A percentile compares a stretch with the other conserved stretches of the same genome.
Evolutionary conservation across 2,888 invertebrate genomes (phyloP).

Genomic region (Drosophila kokeensis): DNA sequence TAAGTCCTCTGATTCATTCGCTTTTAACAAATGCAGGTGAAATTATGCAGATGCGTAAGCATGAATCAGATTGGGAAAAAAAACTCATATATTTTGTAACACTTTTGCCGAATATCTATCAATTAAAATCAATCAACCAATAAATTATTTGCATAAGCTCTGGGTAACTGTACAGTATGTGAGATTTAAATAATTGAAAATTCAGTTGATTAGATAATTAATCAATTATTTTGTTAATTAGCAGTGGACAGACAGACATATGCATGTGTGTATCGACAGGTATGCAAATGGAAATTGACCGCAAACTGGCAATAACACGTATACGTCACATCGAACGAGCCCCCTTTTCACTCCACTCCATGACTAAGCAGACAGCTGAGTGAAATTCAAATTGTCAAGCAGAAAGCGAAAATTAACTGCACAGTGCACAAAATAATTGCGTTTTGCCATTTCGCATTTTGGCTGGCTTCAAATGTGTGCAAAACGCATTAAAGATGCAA

Average conservation of each 20-base stretch:
- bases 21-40: no score
- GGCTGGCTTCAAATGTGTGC: conserved; percentile 53
- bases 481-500: conserved; percentile 68
- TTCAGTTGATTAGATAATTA: conserved; percentile 57
- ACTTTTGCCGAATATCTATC: background rate
- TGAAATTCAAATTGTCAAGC: conserved; percentile 68
- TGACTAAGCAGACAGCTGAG: conserved; percentile 30
- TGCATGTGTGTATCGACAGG: background rate
- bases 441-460: conserved; percentile 26
- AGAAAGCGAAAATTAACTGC: conserved; percentile 47
- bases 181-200: conserved; percentile 24
- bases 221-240: conserved; percentile 61
- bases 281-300: conserved; percentile 36
- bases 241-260: conserved; percentile 11
- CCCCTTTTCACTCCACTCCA: background rate
- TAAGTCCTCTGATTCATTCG: conserved; percentile 6
- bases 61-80: conserved; percentile 2
- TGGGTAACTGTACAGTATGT: background rate
- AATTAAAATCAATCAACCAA: conserved; percentile 20
- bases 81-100: no score
- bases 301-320: conserved; percentile 52
- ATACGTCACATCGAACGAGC: conserved; percentile 46
- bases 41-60: background rate
- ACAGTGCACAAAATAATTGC: conserved; percentile 48
- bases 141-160: conserved; percentile 29